Percentiles rank a stretch among this genome's conserved stretches.
phyloP scores from a whole-genome alignment of 2,113 vertebrate genomes.

The Oncorhynchus tshawytscha region DNA sequence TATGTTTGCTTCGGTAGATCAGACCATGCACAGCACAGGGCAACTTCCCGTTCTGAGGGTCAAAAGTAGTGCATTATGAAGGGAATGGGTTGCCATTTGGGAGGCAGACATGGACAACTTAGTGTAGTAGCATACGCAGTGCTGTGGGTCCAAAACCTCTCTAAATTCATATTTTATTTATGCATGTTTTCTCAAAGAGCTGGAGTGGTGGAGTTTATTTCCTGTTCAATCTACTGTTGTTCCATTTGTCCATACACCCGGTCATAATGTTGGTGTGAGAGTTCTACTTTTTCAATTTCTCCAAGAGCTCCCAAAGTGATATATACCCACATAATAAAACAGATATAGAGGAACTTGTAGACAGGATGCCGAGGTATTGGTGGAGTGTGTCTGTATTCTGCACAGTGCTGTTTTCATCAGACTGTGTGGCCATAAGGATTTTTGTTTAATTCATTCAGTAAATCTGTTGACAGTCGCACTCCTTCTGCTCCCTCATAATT shows the following conservation, averaged over 20 bases:
- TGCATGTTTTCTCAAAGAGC: not conserved
- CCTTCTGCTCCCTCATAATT: not conserved
- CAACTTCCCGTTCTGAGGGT: no score
- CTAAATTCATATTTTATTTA: not conserved
- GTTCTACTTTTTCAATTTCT: no score
- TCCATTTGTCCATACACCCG: no score
- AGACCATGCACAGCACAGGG: not conserved
- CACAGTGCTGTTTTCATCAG: not conserved
- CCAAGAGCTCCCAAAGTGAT: not conserved
- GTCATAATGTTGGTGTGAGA: no score
- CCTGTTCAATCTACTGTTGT: no score
- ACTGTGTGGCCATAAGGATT: not conserved
- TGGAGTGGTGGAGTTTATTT: no score
- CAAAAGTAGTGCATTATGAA: no score
- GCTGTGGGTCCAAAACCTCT: not conserved
- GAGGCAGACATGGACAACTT: not conserved
- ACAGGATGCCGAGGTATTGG: not conserved
- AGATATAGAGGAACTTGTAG: not conserved
- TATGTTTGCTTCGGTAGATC: no score
- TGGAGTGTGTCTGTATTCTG: not conserved
- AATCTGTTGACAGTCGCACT: not conserved
- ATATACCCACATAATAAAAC: not conserved
- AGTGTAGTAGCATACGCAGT: not conserved
- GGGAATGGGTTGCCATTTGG: no score
- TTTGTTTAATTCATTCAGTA: not conserved